These are phyloP conservation scores for Magallana nippona DNA, from an alignment of 2,888 invertebrate genomes.

Conservation along the genomic window DNA sequence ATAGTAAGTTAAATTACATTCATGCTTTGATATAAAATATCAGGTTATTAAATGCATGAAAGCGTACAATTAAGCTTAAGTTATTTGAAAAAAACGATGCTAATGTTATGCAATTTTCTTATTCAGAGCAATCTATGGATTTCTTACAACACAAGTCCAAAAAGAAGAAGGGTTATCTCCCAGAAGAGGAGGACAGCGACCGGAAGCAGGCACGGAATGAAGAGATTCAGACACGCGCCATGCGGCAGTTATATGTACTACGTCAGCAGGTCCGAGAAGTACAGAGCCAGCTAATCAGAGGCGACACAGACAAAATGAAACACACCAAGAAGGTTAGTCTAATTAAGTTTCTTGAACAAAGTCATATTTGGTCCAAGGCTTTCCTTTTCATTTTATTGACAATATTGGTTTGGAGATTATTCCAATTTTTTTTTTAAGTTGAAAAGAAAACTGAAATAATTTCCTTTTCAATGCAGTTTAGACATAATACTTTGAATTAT, in stretches of 20 bases:
- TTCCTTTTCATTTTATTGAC: too few species aligned
- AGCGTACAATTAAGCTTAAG: background rate
- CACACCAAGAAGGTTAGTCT: slow-evolving; percentile 68
- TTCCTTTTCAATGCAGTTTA: too few species aligned
- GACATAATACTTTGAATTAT: too few species aligned
- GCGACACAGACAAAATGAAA: slow-evolving; percentile 57
- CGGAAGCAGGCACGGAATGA: slow-evolving; percentile 65
- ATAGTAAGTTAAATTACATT: too few species aligned
- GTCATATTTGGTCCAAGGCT: too few species aligned
- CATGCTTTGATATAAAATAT: slow-evolving; percentile 19
- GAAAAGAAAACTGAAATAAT: background rate
- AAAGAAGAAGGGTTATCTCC: slow-evolving; percentile 62
- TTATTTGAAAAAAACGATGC: background rate
- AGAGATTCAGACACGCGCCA: slow-evolving; percentile 69
- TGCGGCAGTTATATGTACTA: slow-evolving; percentile 72
- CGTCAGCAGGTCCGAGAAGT: slow-evolving; percentile 73
- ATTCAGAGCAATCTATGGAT: slow-evolving; percentile 59
- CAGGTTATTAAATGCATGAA: background rate
- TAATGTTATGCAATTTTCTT: background rate
- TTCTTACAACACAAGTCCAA: slow-evolving; percentile 58
- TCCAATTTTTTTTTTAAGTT: background rate
- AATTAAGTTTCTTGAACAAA: too few species aligned
- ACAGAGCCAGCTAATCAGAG: slow-evolving; percentile 65
- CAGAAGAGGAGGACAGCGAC: slow-evolving; percentile 70
- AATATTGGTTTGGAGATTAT: too few species aligned